Base-by-base conservation (phyloP, 30 jellyfish, hydroid and myxozoan species). In the Rhopilema esculentum region DNA sequence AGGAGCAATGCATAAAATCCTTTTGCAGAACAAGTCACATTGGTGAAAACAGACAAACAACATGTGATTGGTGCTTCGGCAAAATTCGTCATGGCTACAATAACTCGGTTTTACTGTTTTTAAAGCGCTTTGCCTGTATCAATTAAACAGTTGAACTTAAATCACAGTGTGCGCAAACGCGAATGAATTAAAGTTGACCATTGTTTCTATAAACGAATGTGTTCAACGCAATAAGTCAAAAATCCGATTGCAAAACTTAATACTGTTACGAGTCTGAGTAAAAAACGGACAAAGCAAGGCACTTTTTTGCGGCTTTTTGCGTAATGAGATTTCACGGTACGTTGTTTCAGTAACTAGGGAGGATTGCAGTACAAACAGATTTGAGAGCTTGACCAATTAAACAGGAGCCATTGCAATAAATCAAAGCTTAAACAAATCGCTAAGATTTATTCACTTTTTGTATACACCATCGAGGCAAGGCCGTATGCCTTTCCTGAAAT, bases 241-340 rank as follows among this genome's bases (percentile, higher is more conserved):
- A 76, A 53, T 84, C 92, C 92, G 87, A 72, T 84, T 72, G 92
- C 31, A 25, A 61, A 66, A 22, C 18, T 27, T 84, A 84, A 84
- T 84, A 72, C 92, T 49, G 92, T 84, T 84, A 72, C 92, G 67
- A 75, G 75, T 77, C 81, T 65, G 23, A 26, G 81, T 30, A 51
- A 84, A 84, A 9, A 73, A 12, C 51, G 30, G 26, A 72, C 87
- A 84, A 71, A 72, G 86, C 24, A 25, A 20, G 87, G 87, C 81
- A 84, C 86, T 12, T 63, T 67, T 25, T 12, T 40, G 57, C 57
- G 57, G 57, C 57, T 6, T 40, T 40, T 12, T 6, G 57, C 57
- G 6, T 40, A 84, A 84, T 84, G 74, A 78, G 92, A 84, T 84
- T 84, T 84, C 92, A 84, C 71, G 77, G 92, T 51, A 63, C 72